These are phyloP conservation scores for Mythimna lalbum DNA, from an alignment of 2,888 invertebrate species.

Conservation along the genomic window DNA sequence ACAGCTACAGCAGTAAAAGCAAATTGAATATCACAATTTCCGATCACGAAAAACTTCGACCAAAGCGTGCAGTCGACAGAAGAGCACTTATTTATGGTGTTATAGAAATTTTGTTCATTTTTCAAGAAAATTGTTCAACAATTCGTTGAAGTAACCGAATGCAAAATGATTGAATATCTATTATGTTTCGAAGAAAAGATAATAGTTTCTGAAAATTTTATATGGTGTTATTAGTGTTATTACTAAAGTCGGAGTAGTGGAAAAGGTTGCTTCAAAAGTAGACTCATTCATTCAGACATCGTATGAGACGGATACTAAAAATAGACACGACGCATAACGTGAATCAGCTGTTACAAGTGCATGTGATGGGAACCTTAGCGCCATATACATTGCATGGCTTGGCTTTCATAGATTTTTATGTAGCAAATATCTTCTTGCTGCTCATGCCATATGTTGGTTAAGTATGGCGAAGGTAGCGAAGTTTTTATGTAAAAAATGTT, in stretches of 20 bases:
- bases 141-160: conserved; percentile 18
- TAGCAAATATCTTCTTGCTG: neutral
- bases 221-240: neutral
- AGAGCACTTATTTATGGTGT: conserved; percentile 13
- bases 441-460: neutral
- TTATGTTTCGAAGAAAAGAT: conserved; percentile 3
- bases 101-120: conserved; percentile 7
- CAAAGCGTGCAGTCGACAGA: conserved; percentile 8
- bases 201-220: conserved; percentile 15
- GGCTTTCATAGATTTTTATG: neutral
- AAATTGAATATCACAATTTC: conserved; percentile 46
- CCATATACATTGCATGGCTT: conserved; percentile 1
- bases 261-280: conserved; percentile 53
- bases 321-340: conserved; percentile 78
- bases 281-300: conserved; percentile 70
- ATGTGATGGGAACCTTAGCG: conserved; percentile 65
- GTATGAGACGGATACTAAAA: conserved; percentile 77
- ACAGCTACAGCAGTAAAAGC: conserved; percentile 25
- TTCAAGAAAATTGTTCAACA: conserved; percentile 8
- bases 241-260: neutral
- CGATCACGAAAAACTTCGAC: conserved; percentile 6
- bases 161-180: neutral
- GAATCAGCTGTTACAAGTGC: conserved; percentile 81
- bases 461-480: neutral
- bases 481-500: neutral